Evolutionary conservation across 2,888 invertebrate species (phyloP).

Genomic region (Synanthedon vespiformis): DNA sequence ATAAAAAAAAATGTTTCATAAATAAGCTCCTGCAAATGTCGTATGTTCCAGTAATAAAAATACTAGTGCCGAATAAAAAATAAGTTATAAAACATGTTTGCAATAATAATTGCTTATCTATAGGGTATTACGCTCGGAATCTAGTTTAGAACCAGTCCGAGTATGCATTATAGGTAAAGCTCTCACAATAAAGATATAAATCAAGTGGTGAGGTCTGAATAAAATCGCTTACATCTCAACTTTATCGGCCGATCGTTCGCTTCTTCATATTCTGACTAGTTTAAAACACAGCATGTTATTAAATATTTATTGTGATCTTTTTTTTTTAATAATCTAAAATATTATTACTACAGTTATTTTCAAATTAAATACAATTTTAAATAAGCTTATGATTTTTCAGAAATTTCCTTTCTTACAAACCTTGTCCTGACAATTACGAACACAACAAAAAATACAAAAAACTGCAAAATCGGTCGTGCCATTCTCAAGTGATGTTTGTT

Average conservation of each 20-base stretch:
- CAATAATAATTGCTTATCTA: background rate
- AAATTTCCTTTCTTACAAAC: too few relatives aligned
- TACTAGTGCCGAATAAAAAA: background rate
- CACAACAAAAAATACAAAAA: too few relatives aligned
- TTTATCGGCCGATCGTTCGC: slow-evolving; percentile 39
- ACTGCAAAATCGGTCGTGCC: too few relatives aligned
- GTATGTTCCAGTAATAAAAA: background rate
- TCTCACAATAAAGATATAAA: slow-evolving; percentile 63
- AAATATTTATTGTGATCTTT: too few relatives aligned
- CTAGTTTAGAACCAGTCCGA: background rate
- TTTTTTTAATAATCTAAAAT: too few relatives aligned
- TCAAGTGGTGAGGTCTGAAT: slow-evolving; percentile 41
- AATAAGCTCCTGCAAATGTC: too few relatives aligned
- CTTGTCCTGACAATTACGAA: too few relatives aligned
- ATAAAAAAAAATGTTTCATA: too few relatives aligned
- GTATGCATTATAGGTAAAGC: slow-evolving; percentile 4
- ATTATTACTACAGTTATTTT: too few relatives aligned
- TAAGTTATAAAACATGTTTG: background rate
- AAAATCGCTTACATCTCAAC: slow-evolving; percentile 50
- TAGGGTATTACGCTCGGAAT: slow-evolving; percentile 1
- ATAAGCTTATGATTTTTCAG: too few relatives aligned
- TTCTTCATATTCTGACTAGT: slow-evolving; percentile 30
- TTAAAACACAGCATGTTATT: slow-evolving; percentile 12
- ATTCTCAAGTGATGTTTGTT: too few relatives aligned
- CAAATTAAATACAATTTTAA: too few relatives aligned